Base-by-base conservation (phyloP, 2,797 vertebrate species). In the Harpagifer antarcticus region DNA sequence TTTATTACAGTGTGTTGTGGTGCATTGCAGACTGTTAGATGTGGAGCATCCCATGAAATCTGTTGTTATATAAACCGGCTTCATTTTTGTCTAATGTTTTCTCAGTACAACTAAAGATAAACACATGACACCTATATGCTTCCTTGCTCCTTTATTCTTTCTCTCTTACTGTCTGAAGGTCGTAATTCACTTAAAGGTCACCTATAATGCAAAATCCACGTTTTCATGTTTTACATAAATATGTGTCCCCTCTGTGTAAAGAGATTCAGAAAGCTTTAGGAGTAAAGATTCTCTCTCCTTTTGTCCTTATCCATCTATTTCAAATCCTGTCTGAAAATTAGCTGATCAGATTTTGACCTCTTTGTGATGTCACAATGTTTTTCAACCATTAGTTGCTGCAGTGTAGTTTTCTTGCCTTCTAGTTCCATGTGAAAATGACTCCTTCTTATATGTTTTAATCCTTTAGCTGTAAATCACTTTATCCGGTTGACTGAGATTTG, bases 51-150 rank as follows among this genome's bases (percentile, higher is more conserved):
- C 73, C 74, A 82, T 84, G 60, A 59, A 81, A 79, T 76, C 9
- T 82, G 70, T 40, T 14, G 63, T 78, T 67, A 73, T 73, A 60
- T 78, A 37, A 89, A 79, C 49, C 23, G 14, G 17, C 27, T 60
- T 71, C 49, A 45, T 61, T 82, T 58, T 49, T 61, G 4, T 47
- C 19, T n/a, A 23, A 76, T 77, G 59, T 84, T 79, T 72, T 63
- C 27, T 78, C 3, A 11, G 61, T 79, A 80, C 69, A 75, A 77
- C 19, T 27, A 13, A 10, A 71, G 77, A 82, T 20, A 57, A 82
- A 73, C 43, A 17, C 42, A 65, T 3, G 27, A 37, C 33, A 44
- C 63, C 42, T 15, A 7, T 3, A 4, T 1, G 9, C 31, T 50
- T 9, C 14, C 54, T 44, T 40, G 20, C 52, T 60, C 14, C 55